phyloP scores from a whole-genome alignment of 1,140 invertebrate genomes.

The Hylyphantes graminicola region DNA sequence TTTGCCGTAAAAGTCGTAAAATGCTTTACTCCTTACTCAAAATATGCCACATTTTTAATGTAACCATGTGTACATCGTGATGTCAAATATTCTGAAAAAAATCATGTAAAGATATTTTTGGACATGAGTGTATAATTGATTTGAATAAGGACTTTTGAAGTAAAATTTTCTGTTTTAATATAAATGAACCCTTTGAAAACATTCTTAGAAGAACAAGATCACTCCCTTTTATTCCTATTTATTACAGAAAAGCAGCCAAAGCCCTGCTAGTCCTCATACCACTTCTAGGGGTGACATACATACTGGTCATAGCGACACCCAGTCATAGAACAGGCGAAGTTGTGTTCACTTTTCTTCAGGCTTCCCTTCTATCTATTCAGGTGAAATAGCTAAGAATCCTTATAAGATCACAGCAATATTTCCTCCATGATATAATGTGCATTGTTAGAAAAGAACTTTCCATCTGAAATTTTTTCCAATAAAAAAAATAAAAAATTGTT shows the following conservation, averaged over 20 bases:
- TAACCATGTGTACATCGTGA: no score
- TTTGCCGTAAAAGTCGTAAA: no score
- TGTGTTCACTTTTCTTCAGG: constrained; percentile 59
- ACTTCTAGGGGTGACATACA: constrained; percentile 86
- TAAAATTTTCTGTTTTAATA: no score
- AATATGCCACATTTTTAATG: no score
- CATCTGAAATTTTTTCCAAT: neutral
- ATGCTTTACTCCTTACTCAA: no score
- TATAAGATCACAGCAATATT: neutral
- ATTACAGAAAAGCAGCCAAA: constrained; percentile 82
- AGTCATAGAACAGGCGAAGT: constrained; percentile 58
- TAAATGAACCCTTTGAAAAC: no score
- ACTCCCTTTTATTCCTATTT: neutral
- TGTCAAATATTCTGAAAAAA: no score
- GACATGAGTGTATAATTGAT: no score
- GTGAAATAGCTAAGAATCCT: constrained; percentile 19
- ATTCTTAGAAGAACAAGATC: no score
- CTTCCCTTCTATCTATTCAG: constrained; percentile 65
- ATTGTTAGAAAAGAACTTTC: neutral
- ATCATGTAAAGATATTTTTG: no score
- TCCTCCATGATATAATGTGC: neutral
- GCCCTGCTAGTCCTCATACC: constrained; percentile 88
- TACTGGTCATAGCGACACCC: constrained; percentile 82
- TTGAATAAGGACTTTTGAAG: no score
- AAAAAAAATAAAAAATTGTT: neutral